These are phyloP conservation scores for Balearica regulorum DNA, from an alignment of 2,797 vertebrate species.

Conservation along the genomic window DNA sequence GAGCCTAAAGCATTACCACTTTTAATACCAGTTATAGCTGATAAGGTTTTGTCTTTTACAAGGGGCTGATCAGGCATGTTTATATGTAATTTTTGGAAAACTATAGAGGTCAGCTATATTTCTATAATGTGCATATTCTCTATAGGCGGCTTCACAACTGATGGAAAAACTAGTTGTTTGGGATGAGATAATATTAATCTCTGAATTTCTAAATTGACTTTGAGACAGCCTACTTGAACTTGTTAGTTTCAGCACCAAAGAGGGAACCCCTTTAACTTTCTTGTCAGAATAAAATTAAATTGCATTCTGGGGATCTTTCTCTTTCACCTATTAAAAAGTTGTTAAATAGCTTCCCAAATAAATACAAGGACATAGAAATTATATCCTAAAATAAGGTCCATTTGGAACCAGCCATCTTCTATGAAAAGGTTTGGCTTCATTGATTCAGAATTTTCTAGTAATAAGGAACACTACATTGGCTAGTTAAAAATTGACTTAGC, in stretches of 20 bases:
- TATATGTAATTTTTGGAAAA: not conserved
- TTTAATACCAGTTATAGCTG: not conserved
- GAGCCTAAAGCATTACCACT: not conserved
- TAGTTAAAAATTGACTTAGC: not conserved
- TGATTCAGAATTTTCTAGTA: not conserved
- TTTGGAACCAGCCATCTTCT: not conserved
- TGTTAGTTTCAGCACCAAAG: not conserved
- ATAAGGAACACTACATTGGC: rapidly evolving
- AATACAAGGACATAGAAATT: not conserved
- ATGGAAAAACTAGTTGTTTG: not conserved
- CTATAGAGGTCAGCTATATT: not conserved
- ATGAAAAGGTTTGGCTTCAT: not conserved
- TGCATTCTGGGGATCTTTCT: not conserved
- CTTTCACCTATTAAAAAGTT: not conserved
- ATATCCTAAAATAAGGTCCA: rapidly evolving
- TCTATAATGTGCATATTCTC: rapidly evolving
- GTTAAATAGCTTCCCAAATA: not conserved
- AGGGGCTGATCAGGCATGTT: not conserved
- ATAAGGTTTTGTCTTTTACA: not conserved
- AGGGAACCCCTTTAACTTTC: not conserved
- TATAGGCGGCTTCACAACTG: not conserved
- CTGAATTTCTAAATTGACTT: not conserved
- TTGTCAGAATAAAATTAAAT: not conserved
- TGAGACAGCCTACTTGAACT: not conserved
- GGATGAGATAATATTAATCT: not conserved